Base-by-base conservation (phyloP, 2,797 vertebrate genomes). In the Ctenopoma multispine region DNA sequence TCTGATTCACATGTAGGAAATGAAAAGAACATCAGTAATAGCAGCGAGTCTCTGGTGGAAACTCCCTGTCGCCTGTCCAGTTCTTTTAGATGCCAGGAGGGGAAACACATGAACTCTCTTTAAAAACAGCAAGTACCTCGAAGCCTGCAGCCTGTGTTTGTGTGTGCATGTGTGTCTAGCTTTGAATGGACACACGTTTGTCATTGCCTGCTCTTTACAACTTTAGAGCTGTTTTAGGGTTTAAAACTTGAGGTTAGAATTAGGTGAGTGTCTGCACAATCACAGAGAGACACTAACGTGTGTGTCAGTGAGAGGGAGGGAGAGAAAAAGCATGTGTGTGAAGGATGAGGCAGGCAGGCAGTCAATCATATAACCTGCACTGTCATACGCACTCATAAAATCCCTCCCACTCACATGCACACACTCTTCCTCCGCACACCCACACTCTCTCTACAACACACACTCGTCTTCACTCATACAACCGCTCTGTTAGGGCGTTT, bases 401-500 rank as follows among this genome's bases (percentile, higher is more conserved):
- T 27, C 60, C 14, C 64, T 24, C 73, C 18, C 55, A 68, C 84
- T 29, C 75, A 47, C 46, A 44, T 23, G n/a, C 41, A 23, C 38
- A 49, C 15, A 5, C 54, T 49, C 9, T 27, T 20, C 58, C 36
- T 38, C 27, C 69, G 48, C 58, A 34, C 66, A 17, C 34, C 9
- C 72, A 40, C 63, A 11, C 36, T 15, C 53, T 31, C 51, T 10
- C 49, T 5, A 38, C 31, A 5, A 62, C 72, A 69, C 73, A 58
- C 36, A 69, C 20, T 18, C 10, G 1, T 36, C 24, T 17, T 56
- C 55, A 15, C 69, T 57, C 61, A 18, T 23, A 21, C 44, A 49
- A 50, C 40, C 69, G 68, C 70, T 66, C 63, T 61, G 40, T 31
- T 60, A 69, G 87, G 86, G 88, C 83, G 82, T 83, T 81, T 85